phyloP scores from a whole-genome alignment of 2,797 vertebrate genomes.

The Enteromius anoplus region DNA sequence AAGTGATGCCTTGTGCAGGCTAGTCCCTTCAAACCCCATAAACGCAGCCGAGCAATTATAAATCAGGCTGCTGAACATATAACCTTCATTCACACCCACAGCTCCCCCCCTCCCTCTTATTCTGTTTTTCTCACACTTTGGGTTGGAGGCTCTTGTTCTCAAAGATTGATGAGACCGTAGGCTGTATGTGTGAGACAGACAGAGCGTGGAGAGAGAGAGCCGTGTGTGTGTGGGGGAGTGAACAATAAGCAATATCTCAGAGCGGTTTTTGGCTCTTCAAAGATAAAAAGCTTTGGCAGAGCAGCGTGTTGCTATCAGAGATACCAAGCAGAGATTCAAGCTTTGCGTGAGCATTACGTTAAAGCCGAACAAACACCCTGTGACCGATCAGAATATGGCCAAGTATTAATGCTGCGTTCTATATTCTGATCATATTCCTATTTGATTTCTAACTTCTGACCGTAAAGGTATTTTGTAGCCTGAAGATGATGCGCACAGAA shows the following conservation, averaged over 20 bases:
- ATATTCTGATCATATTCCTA: slow-evolving; percentile 4
- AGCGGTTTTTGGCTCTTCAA: slow-evolving; percentile 26
- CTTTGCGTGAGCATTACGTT: background rate
- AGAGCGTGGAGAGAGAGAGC: background rate
- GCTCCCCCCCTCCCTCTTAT: background rate
- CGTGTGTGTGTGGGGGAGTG: slow-evolving; percentile 13
- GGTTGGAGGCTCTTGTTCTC: slow-evolving; percentile 17
- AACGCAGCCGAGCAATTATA: slow-evolving; percentile 8
- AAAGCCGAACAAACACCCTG: background rate
- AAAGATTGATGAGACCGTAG: slow-evolving; percentile 43
- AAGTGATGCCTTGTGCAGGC: background rate
- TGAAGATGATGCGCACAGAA: background rate
- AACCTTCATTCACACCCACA: slow-evolving; percentile 30
- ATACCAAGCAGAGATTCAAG: slow-evolving; percentile 14
- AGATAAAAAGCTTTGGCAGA: slow-evolving; percentile 36
- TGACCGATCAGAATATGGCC: background rate
- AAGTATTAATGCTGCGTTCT: slow-evolving; percentile 5
- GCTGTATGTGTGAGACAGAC: slow-evolving; percentile 35
- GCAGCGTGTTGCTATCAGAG: slow-evolving; percentile 14
- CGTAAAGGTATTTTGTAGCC: background rate
- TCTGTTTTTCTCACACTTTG: slow-evolving; percentile 42
- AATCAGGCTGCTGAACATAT: slow-evolving; percentile 10
- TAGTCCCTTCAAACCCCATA: slow-evolving; percentile 4
- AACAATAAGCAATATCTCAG: slow-evolving; percentile 37
- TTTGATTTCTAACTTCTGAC: background rate